A percentile compares a stretch with the other conserved stretches of the same genome.
Evolutionary conservation across 1,140 invertebrate species (phyloP).

Genomic region (Nebria ingens): DNA sequence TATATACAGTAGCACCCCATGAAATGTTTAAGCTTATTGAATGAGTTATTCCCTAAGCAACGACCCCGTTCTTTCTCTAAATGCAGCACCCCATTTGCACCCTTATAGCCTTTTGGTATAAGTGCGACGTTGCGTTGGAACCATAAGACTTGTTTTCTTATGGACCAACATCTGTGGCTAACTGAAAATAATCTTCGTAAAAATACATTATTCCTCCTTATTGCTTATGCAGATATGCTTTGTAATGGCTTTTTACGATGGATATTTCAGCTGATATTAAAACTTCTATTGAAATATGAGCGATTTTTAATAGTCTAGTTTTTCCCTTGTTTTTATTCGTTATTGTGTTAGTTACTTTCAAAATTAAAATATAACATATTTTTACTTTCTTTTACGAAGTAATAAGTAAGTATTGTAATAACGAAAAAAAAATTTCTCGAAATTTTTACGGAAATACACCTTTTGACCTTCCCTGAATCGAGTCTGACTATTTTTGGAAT

Average conservation of each 20-base stretch:
- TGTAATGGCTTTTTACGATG: neutral
- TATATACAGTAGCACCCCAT: neutral
- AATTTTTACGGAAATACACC: too few species aligned
- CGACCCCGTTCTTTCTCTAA: neutral
- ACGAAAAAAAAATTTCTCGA: too few species aligned
- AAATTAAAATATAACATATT: too few species aligned
- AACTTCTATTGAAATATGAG: constrained; percentile 1
- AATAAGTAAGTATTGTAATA: too few species aligned
- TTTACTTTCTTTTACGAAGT: too few species aligned
- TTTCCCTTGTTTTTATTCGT: too few species aligned
- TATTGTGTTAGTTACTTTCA: too few species aligned
- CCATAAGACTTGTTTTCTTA: neutral
- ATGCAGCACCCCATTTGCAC: neutral
- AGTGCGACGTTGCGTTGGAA: neutral
- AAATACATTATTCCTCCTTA: constrained; percentile 8
- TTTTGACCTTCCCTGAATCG: too few species aligned
- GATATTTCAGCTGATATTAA: constrained; percentile 7
- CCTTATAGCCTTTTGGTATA: neutral
- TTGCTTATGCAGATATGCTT: constrained; percentile 3
- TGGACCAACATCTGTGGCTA: constrained; percentile 1
- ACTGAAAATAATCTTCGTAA: constrained; percentile 8
- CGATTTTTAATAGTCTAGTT: constrained; percentile 1
- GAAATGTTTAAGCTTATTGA: constrained; percentile 6
- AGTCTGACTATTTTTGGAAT: too few species aligned
- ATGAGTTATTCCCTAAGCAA: neutral